Base-by-base conservation (phyloP, 2,113 vertebrate genomes). In the Salminus brasiliensis region DNA sequence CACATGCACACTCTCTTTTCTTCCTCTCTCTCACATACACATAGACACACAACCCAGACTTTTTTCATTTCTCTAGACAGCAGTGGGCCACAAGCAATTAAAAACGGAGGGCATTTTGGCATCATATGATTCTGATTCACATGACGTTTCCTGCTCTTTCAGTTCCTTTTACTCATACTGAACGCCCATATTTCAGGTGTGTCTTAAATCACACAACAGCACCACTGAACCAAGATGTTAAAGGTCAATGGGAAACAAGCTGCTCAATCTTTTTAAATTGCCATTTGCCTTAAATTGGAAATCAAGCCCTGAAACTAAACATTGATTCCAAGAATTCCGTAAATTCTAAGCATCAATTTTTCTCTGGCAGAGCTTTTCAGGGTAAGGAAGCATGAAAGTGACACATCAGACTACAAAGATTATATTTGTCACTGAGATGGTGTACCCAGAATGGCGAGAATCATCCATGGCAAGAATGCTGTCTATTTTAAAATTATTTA, bases 91-190 rank as follows among this genome's bases (percentile, higher is more conserved):
- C 66, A 62, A 78, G 29, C 68, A 63, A 36, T 78, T 78, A 71
- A 78, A 52, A 41, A 78, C 32, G 4, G 21, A 78, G 76, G 23
- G 15, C 27, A 30, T 78, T 63, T 55, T 52, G 76, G 53, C 76
- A 69, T 11, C 21, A 36, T 47, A 63, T 66, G 16, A 27, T 65
- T 65, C 73, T 66, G 55, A 76, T 41, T 45, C 16, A 41, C 27
- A 16, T n/a, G 18, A 15, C 18, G n/a, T 52, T 66, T 53, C 13
- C 43, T 66, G n/a, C 15, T 76, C 55, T 66, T 32, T 39, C 16
- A 49, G 39, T 45, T 36, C 1, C 21, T 36, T 36, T 75, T 30
- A 49, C 49, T 65, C 13, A 75, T 41, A 75, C 43, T 65, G 13
- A 57, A 72, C 32, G 39, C 53, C 55, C 34, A 45, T 74, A 62